Conservation (phyloP, 2,113 vertebrate species). For the Psilopsiagon aurifrons region DNA sequence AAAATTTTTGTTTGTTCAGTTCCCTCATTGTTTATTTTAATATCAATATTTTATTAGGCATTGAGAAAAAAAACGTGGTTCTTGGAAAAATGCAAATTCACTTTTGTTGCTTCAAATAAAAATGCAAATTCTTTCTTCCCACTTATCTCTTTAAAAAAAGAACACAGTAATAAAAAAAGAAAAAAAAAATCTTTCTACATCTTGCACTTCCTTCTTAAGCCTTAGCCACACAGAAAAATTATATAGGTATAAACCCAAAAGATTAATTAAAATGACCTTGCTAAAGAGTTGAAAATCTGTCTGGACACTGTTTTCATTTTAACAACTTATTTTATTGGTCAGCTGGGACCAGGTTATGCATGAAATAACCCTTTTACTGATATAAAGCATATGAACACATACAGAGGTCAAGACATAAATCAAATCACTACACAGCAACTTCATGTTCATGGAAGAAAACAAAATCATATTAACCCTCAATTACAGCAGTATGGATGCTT, state of each 20-base stretch:
- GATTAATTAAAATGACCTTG: neutral
- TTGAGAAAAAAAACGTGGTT: conserved; percentile 64
- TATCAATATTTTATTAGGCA: conserved; percentile 70
- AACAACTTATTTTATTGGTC: neutral
- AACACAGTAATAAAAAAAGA: conserved; percentile 26
- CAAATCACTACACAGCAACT: neutral
- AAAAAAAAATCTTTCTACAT: neutral
- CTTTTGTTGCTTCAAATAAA: conserved; percentile 71
- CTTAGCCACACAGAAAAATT: neutral
- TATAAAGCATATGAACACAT: neutral
- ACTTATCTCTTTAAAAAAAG: conserved; percentile 56
- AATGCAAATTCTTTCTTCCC: conserved; percentile 70
- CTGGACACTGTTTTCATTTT: neutral
- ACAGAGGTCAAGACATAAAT: neutral
- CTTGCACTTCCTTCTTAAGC: neutral
- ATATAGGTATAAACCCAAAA: neutral
- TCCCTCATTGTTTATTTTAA: conserved; percentile 58
- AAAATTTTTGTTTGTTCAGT: conserved; percentile 59
- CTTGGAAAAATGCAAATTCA: conserved; percentile 69
- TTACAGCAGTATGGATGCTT: neutral
- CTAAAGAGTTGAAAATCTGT: neutral
- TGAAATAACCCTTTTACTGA: neutral
- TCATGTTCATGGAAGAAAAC: neutral
- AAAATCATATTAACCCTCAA: neutral
- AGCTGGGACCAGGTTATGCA: neutral